Conservation (phyloP, 2,113 vertebrate genomes). For the Microcebus griseorufus region DNA sequence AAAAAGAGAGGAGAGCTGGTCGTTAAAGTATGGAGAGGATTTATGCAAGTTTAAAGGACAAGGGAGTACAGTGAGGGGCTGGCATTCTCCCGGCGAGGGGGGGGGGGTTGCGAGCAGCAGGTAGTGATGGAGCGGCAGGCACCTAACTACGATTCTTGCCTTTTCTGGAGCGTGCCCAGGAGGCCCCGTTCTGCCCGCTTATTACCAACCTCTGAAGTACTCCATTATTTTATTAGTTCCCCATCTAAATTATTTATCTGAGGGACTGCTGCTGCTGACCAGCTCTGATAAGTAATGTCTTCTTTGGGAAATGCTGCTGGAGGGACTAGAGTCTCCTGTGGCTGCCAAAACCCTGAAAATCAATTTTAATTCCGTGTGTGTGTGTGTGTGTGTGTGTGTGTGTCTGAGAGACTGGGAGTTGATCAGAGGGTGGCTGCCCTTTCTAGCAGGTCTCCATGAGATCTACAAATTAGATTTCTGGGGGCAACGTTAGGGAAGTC, state of each 20-base stretch:
- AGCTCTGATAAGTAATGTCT: constrained; percentile 67
- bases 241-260: constrained; percentile 78
- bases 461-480: constrained; percentile 71
- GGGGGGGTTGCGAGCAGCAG: accelerated
- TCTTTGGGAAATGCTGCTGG: constrained; percentile 64
- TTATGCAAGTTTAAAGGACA: not conserved
- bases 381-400: not conserved
- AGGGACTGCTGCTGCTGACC: constrained; percentile 58
- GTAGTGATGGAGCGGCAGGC: not conserved
- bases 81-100: accelerated
- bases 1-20: not conserved
- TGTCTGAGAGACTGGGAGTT: constrained; percentile 3
- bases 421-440: constrained; percentile 52
- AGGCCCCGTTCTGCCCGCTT: not conserved
- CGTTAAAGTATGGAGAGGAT: not conserved
- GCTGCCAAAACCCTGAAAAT: constrained; percentile 70
- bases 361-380: constrained; percentile 67
- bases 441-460: constrained; percentile 56
- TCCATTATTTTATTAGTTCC: constrained; percentile 76
- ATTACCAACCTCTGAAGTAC: constrained; percentile 47
- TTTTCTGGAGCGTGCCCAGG: not conserved
- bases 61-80: not conserved
- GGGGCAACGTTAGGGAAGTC: constrained; percentile 28
- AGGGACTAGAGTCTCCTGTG: constrained; percentile 41
- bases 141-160: not conserved